Conservation (phyloP, 1,140 invertebrate species). For the Pseudomyrmex dendroicus region DNA sequence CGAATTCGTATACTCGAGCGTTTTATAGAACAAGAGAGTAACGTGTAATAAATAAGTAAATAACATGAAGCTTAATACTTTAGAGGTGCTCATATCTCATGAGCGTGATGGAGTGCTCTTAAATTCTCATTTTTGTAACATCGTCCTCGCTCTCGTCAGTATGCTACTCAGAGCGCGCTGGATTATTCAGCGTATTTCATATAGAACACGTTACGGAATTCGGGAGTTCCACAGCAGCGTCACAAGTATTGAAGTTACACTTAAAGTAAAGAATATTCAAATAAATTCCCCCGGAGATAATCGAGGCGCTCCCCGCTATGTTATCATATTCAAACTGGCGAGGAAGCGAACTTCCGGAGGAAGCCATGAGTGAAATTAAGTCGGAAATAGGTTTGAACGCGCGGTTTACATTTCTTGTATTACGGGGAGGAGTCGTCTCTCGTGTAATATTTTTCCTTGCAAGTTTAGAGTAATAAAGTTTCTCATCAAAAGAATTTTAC, state of each 20-base stretch:
- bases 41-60: constrained; percentile 43
- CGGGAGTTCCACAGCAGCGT: constrained; percentile 20
- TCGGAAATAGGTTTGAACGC: constrained; percentile 46
- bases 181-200: constrained; percentile 53
- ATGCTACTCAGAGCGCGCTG: constrained; percentile 34
- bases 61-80: constrained; percentile 45
- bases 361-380: constrained; percentile 55
- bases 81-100: constrained; percentile 23
- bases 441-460: constrained; percentile 29
- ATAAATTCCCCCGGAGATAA: constrained; percentile 50
- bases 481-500: neutral
- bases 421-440: neutral
- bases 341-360: constrained; percentile 33
- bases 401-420: constrained; percentile 47
- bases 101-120: constrained; percentile 44
- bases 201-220: constrained; percentile 44
- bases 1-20: neutral
- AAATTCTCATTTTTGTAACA: constrained; percentile 52
- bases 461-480: constrained; percentile 21
- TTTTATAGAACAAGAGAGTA: neutral
- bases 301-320: constrained; percentile 1
- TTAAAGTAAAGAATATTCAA: constrained; percentile 57
- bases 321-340: constrained; percentile 51
- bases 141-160: constrained; percentile 41
- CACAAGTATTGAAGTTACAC: constrained; percentile 49